These are phyloP conservation scores for Halocynthia roretzi DNA, from an alignment of 23 tunicate genomes.

Conservation along the genomic window DNA sequence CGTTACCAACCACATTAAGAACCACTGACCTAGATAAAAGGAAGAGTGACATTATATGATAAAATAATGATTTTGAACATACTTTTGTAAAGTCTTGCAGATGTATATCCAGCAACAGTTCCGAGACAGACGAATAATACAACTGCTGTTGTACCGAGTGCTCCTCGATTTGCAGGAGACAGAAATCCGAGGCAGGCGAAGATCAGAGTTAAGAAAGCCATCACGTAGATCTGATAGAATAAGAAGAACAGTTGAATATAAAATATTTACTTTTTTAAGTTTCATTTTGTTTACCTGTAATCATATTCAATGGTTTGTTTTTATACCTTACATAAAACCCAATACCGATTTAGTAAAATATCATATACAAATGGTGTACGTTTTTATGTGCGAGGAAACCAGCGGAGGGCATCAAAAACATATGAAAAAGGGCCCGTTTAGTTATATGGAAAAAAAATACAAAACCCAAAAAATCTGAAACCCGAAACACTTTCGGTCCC, in stretches of 20 bases:
- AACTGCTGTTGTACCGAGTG: constrained; percentile 91
- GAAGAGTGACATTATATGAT: too few species aligned
- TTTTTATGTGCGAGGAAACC: too few species aligned
- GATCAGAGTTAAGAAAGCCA: constrained; percentile 73
- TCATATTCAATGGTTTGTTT: background rate
- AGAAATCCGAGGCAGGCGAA: constrained; percentile 97
- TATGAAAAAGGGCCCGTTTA: background rate
- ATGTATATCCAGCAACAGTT: constrained; percentile 65
- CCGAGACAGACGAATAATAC: constrained; percentile 75
- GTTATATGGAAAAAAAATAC: too few species aligned
- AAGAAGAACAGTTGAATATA: background rate
- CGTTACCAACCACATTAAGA: too few species aligned
- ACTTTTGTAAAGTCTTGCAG: constrained; percentile 95
- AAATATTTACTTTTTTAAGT: background rate
- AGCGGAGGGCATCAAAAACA: too few species aligned
- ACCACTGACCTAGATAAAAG: too few species aligned
- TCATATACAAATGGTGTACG: too few species aligned
- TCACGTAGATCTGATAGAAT: constrained; percentile 52
- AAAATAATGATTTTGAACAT: constrained; percentile 25
- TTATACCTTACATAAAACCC: too few species aligned
- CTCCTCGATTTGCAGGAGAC: constrained; percentile 99
- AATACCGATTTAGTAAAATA: too few species aligned
- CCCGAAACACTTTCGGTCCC: too few species aligned
- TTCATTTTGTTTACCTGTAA: background rate
- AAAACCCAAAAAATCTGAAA: too few species aligned